Percentiles rank a stretch among this genome's conserved stretches.
Conservation (phyloP, 2,797 vertebrate genomes). For the Coluber constrictor region DNA sequence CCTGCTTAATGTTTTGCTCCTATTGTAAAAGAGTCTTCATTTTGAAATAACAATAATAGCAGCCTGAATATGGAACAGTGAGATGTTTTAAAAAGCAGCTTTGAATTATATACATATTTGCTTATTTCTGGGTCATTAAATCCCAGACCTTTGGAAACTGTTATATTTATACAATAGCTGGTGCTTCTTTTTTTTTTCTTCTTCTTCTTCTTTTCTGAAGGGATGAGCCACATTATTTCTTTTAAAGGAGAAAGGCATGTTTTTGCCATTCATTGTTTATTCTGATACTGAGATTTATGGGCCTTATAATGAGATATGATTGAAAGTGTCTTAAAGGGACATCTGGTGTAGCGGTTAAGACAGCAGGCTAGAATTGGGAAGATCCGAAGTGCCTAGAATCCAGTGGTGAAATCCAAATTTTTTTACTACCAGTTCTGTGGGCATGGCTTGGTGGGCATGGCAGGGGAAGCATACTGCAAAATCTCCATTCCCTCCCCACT, state of each 20-base stretch:
- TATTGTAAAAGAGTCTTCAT: not conserved
- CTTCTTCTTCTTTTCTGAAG: not conserved
- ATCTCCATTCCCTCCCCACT: too few relatives aligned
- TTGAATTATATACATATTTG: not conserved
- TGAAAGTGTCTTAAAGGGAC: not conserved
- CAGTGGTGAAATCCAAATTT: not conserved
- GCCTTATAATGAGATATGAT: not conserved
- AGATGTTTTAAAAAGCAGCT: not conserved
- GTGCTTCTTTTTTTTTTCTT: not conserved
- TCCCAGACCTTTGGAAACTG: not conserved
- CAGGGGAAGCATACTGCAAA: too few relatives aligned
- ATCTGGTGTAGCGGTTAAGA: not conserved
- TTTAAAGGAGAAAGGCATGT: not conserved
- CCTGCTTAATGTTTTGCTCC: not conserved
- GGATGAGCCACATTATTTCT: not conserved
- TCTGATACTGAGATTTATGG: not conserved
- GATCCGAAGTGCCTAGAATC: not conserved
- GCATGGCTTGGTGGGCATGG: too few relatives aligned
- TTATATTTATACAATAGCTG: not conserved
- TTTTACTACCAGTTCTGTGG: too few relatives aligned
- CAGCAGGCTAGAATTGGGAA: not conserved
- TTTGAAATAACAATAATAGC: not conserved
- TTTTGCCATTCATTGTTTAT: not conserved
- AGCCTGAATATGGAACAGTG: not conserved
- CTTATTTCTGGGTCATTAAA: not conserved